phyloP scores from a whole-genome alignment of 2,888 invertebrate genomes.

The Melanargia galathea region DNA sequence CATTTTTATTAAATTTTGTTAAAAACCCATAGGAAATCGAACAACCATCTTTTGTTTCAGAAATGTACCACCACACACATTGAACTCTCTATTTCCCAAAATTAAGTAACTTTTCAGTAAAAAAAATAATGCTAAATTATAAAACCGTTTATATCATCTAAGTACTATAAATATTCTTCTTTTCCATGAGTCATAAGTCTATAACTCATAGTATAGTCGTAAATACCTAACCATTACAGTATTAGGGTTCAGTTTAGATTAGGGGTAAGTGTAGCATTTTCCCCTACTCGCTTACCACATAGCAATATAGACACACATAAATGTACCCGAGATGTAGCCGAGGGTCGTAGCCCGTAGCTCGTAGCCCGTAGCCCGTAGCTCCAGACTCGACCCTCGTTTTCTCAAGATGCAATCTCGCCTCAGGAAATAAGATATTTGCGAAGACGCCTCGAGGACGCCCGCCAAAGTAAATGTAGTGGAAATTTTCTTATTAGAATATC shows the following conservation, averaged over 20 bases:
- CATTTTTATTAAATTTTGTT: no score
- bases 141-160: no score
- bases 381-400: conserved; percentile 78
- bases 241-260: conserved; percentile 14
- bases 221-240: not conserved
- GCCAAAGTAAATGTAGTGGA: conserved; percentile 83
- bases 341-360: conserved; percentile 71
- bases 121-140: no score
- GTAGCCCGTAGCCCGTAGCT: conserved; percentile 47
- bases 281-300: conserved; percentile 28
- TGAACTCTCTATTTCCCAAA: no score
- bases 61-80: no score
- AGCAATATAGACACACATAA: conserved; percentile 44
- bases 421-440: conserved; percentile 84
- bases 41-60: no score
- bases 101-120: no score
- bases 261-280: conserved; percentile 2
- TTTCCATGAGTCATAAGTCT: no score
- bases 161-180: no score
- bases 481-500: conserved; percentile 83
- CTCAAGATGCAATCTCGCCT: conserved; percentile 83
- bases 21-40: no score
- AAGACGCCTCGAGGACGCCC: conserved; percentile 81
- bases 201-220: not conserved
- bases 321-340: conserved; percentile 35